Conservation (phyloP, 1,140 invertebrate genomes). For the Drosophila albomicans region DNA sequence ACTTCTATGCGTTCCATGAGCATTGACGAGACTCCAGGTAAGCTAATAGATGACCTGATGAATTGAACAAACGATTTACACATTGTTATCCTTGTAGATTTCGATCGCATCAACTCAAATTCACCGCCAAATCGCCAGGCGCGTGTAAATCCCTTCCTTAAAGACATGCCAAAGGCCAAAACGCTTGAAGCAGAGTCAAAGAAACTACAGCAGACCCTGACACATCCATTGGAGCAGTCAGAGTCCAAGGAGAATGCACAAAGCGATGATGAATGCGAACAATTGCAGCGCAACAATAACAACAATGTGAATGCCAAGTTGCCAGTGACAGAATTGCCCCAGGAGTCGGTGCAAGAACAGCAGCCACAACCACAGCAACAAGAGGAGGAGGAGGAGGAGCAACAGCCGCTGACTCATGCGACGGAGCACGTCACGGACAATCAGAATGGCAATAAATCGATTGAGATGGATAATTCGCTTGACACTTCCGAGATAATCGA, state of each 20-base stretch:
- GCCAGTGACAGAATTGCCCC: slow-evolving; percentile 5
- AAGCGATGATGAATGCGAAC: slow-evolving; percentile 63
- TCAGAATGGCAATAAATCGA: slow-evolving; percentile 79
- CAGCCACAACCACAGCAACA: background rate
- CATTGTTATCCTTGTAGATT: slow-evolving; percentile 65
- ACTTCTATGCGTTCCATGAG: slow-evolving; percentile 95
- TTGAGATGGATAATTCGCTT: slow-evolving; percentile 48
- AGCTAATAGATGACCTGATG: slow-evolving; percentile 58
- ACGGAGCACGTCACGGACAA: slow-evolving; percentile 66
- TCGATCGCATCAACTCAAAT: slow-evolving; percentile 86
- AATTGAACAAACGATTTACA: background rate
- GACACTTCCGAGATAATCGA: slow-evolving; percentile 41
- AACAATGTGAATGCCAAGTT: slow-evolving; percentile 27
- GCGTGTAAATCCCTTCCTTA: slow-evolving; percentile 83
- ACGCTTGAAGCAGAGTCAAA: slow-evolving; percentile 52
- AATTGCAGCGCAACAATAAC: slow-evolving; percentile 46
- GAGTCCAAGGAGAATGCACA: slow-evolving; percentile 59
- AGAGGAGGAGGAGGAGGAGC: slow-evolving; percentile 4
- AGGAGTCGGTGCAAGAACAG: slow-evolving; percentile 26
- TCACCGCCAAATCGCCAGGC: slow-evolving; percentile 85
- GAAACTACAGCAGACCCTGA: slow-evolving; percentile 51
- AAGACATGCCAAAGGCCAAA: slow-evolving; percentile 80
- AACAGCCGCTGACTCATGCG: slow-evolving; percentile 4
- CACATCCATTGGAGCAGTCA: slow-evolving; percentile 51
- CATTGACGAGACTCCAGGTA: slow-evolving; percentile 93